A percentile compares a stretch with the other conserved stretches of the same genome.
These are phyloP conservation scores for Mesorhabditis belari DNA, from an alignment of 2,888 invertebrate genomes.

Conservation along the genomic window DNA sequence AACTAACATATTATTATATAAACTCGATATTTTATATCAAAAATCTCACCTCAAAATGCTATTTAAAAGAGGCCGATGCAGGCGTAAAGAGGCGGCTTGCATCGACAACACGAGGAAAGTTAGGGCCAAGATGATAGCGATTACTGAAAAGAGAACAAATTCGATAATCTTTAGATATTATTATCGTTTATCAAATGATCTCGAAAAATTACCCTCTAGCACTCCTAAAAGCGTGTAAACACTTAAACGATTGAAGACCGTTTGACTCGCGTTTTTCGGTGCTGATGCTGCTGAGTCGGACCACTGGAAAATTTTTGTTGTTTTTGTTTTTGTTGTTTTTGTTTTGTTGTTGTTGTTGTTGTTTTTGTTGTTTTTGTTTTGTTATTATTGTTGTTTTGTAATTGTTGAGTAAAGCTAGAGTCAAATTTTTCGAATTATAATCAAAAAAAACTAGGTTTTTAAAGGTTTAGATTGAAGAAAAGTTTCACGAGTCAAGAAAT, in stretches of 20 bases:
- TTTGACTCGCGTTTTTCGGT: background rate
- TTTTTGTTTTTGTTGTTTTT: background rate
- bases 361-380: too few species aligned
- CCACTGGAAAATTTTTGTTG: background rate
- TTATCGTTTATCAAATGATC: too few species aligned
- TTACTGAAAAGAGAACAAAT: conserved; percentile 16
- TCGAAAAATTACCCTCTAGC: conserved; percentile 40
- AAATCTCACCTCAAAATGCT: conserved; percentile 34
- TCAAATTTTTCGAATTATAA: too few species aligned
- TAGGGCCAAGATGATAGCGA: conserved; percentile 22
- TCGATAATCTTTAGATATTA: too few species aligned
- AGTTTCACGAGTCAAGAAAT: too few species aligned
- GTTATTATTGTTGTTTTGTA: too few species aligned
- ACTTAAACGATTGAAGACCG: conserved; percentile 50
- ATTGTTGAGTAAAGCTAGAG: too few species aligned
- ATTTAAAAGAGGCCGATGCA: conserved; percentile 48
- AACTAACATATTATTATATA: too few species aligned
- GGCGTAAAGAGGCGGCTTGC: conserved; percentile 23
- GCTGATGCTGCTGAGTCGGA: background rate
- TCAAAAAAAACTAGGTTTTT: too few species aligned
- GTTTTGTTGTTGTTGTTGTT: too few species aligned
- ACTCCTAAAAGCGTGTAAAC: conserved; percentile 55
- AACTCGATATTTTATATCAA: too few species aligned
- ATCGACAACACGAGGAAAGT: conserved; percentile 20
- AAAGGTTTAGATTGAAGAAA: too few species aligned